These are phyloP conservation scores for Lates calcarifer DNA, from an alignment of 2,113 vertebrate species.

Conservation along the genomic window DNA sequence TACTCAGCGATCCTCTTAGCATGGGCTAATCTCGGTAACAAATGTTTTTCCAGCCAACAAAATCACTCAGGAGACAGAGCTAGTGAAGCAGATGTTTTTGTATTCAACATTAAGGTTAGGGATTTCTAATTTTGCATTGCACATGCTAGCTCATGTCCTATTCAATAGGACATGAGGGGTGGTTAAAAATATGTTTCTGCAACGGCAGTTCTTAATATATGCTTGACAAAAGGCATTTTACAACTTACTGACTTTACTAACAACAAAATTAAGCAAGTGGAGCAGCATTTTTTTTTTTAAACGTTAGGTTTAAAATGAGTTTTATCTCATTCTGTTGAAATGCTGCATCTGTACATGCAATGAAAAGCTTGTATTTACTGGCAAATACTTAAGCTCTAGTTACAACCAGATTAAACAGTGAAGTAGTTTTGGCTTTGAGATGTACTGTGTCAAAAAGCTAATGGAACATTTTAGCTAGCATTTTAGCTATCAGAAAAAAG, in stretches of 20 bases:
- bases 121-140: constrained; percentile 25
- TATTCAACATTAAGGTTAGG: constrained; percentile 4
- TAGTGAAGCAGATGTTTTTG: not conserved
- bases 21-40: constrained; percentile 24
- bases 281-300: not conserved
- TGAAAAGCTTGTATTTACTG: not conserved
- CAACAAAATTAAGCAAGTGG: not conserved
- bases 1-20: not conserved
- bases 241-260: no score
- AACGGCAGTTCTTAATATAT: constrained; percentile 8
- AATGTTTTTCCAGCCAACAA: not conserved
- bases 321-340: not conserved
- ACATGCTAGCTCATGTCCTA: constrained; percentile 49
- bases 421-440: not conserved
- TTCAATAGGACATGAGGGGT: constrained; percentile 53
- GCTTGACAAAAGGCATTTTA: not conserved
- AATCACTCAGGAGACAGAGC: not conserved
- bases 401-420: not conserved
- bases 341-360: not conserved
- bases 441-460: not conserved
- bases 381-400: not conserved
- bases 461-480: not conserved
- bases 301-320: not conserved
- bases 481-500: not conserved
- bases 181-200: constrained; percentile 33